Evolutionary conservation across 2,113 vertebrate genomes (phyloP).

Genomic region (Pterocles orientalis): DNA sequence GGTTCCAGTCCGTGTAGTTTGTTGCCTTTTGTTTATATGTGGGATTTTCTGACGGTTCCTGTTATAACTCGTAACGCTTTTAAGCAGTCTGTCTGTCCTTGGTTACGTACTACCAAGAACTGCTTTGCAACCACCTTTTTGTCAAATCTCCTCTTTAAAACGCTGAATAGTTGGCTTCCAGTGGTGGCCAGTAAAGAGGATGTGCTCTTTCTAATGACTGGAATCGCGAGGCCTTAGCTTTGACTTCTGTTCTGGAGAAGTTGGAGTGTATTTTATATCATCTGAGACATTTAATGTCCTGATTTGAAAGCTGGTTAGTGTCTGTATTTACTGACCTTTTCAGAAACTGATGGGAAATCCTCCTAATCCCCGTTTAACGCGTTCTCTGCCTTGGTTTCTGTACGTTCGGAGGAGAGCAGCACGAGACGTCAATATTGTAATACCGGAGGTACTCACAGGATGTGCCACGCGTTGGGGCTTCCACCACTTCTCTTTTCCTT

Average conservation of each 20-base stretch:
- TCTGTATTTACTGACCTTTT: conserved; percentile 40
- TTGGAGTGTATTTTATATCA: conserved; percentile 57
- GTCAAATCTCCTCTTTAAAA: neutral
- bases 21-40: conserved; percentile 51
- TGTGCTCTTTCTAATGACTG: conserved; percentile 56
- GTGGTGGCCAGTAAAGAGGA: conserved; percentile 13
- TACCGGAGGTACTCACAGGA: conserved; percentile 6
- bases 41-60: conserved; percentile 6
- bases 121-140: neutral
- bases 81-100: neutral
- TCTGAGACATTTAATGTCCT: conserved; percentile 49
- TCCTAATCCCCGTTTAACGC: neutral
- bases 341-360: conserved; percentile 33
- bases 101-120: neutral
- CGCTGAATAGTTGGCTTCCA: neutral
- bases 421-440: neutral
- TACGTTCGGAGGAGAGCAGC: neutral
- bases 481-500: neutral
- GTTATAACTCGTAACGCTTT: neutral
- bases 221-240: conserved; percentile 83
- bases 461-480: neutral
- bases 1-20: conserved; percentile 34
- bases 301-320: conserved; percentile 45
- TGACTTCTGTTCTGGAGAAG: conserved; percentile 73
- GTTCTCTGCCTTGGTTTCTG: neutral